Evolutionary conservation across 2,888 invertebrate species (phyloP).

Genomic region (Baronia brevicornis): DNA sequence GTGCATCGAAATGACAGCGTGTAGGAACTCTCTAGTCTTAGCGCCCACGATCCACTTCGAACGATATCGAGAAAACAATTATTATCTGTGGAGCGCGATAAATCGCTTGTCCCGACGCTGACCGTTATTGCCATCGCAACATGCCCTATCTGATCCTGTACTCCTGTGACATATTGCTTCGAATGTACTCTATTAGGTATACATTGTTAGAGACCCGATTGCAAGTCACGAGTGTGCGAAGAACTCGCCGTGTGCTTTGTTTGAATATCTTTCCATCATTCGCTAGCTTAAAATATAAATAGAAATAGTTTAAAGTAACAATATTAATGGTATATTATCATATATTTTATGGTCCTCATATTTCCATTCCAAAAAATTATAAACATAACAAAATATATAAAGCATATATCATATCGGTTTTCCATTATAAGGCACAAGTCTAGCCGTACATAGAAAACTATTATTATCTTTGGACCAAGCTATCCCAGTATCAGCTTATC

Average conservation of each 20-base stretch:
- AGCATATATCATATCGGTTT: too few relatives aligned
- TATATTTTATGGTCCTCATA: too few relatives aligned
- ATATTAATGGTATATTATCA: too few relatives aligned
- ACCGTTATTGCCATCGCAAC: constrained; percentile 40
- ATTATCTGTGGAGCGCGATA: constrained; percentile 41
- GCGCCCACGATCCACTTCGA: constrained; percentile 49
- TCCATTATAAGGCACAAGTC: too few relatives aligned
- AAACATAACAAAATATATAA: too few relatives aligned
- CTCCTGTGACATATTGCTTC: constrained; percentile 44
- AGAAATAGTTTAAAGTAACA: constrained; percentile 1
- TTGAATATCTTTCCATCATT: constrained; percentile 11
- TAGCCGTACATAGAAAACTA: too few relatives aligned
- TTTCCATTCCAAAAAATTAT: too few relatives aligned
- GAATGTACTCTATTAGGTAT: constrained; percentile 30
- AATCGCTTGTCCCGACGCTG: constrained; percentile 38
- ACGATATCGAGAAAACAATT: constrained; percentile 50
- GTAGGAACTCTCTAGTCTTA: constrained; percentile 24
- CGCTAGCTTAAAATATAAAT: constrained; percentile 7
- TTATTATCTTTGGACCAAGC: too few relatives aligned
- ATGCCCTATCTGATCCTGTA: constrained; percentile 41
- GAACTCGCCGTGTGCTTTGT: constrained; percentile 10
- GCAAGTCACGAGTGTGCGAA: constrained; percentile 30
- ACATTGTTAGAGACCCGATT: constrained; percentile 23
- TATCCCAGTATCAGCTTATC: too few relatives aligned
- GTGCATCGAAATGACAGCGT: constrained; percentile 24